Conservation (phyloP, 2,888 invertebrate genomes). For the Amblyjoppa proteus region DNA sequence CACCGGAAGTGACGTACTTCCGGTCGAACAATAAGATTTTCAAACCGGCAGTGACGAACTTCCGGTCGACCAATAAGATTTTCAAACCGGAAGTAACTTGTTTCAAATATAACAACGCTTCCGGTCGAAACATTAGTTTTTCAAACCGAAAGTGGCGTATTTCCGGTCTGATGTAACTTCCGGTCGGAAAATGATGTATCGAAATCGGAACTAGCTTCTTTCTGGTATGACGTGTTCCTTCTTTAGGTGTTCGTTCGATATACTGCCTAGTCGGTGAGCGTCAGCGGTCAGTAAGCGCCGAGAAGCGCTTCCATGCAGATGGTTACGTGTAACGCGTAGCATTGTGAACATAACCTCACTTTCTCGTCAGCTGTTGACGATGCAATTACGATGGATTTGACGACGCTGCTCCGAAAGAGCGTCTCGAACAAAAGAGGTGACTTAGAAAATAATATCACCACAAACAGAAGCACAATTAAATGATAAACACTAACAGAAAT, state of each 20-base stretch:
- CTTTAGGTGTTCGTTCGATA: neutral
- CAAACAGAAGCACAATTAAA: neutral
- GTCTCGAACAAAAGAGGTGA: slow-evolving; percentile 73
- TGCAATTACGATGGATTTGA: slow-evolving; percentile 75
- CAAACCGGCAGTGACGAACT: too few species aligned
- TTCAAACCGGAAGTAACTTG: too few species aligned
- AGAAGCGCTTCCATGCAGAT: neutral
- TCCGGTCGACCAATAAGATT: too few species aligned
- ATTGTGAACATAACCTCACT: neutral
- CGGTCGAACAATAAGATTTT: too few species aligned
- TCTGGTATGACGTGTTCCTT: too few species aligned
- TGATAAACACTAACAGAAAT: neutral
- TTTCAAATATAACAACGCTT: too few species aligned
- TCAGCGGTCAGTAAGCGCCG: neutral
- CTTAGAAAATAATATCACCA: neutral
- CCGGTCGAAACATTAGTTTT: too few species aligned
- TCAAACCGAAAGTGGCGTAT: too few species aligned
- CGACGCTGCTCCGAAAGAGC: slow-evolving; percentile 73
- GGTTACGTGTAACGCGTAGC: neutral
- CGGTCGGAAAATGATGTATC: too few species aligned
- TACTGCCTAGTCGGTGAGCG: neutral
- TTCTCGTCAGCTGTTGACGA: slow-evolving; percentile 41
- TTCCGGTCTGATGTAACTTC: too few species aligned
- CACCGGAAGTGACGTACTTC: too few species aligned
- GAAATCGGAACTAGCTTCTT: too few species aligned